phyloP scores from a whole-genome alignment of 2,797 vertebrate species.

The Ataeniobius toweri region DNA sequence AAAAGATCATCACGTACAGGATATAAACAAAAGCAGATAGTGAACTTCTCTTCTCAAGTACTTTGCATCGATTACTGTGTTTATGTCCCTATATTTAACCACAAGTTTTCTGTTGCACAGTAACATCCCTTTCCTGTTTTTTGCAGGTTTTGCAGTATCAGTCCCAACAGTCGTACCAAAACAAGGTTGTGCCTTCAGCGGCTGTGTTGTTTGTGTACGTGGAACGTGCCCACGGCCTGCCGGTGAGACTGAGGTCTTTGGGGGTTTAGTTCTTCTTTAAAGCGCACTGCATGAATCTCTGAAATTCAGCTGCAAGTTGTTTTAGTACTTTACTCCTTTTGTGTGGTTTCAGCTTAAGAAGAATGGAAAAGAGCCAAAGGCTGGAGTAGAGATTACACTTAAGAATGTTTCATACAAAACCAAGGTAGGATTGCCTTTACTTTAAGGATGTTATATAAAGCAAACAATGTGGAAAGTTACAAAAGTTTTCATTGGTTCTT shows the following conservation, averaged over 20 bases:
- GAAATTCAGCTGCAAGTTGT: neutral
- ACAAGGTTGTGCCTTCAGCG: conserved; percentile 83
- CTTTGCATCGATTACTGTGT: neutral
- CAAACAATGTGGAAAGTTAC: neutral
- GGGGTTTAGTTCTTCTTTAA: conserved; percentile 20
- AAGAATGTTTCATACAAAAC: conserved; percentile 81
- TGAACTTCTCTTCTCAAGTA: neutral
- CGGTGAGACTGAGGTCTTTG: conserved; percentile 77
- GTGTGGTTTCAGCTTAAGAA: conserved; percentile 84
- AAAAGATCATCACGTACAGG: neutral
- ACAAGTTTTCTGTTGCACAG: neutral
- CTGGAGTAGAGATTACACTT: conserved; percentile 80
- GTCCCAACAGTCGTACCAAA: conserved; percentile 83
- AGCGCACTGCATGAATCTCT: neutral
- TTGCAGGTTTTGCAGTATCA: conserved; percentile 86
- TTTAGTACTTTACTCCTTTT: neutral
- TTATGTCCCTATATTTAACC: conserved; percentile 2
- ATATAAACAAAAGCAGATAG: neutral
- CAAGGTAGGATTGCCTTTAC: conserved; percentile 79
- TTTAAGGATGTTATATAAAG: neutral
- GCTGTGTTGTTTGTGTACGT: conserved; percentile 88
- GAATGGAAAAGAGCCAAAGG: conserved; percentile 85
- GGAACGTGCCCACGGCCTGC: conserved; percentile 87
- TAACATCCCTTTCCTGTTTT: conserved; percentile 2
- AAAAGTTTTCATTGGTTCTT: neutral